Evolutionary conservation across 2,113 vertebrate genomes (phyloP), one percentile per base, ranked within the genome.

Genomic region (Scophthalmus maximus): DNA sequence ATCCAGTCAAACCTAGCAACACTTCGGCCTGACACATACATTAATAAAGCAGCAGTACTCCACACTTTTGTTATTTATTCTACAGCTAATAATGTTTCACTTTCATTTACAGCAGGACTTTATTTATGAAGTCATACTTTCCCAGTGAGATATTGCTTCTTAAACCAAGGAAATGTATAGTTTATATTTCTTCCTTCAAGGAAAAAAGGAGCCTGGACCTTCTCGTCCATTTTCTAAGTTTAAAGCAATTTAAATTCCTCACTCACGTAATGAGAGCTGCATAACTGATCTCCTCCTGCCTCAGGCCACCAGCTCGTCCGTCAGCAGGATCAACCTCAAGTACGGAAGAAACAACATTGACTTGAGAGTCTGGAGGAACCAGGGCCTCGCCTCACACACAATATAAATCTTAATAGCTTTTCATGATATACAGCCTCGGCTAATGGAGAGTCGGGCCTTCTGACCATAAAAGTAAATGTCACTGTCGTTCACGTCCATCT

Each of bases 381-480:
- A 1, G 36, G 58, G 29, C 69, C 59, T 29, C 47, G 36, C 64
- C 73, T 75, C 76, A 76, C 70, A 70, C 47, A 77, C 53, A 81
- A 73, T 82, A 82, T 83, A 81, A 88, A 92, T 81, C 66, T 44
- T 89, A 78, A 88, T 73, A 76, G 78, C 77, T 82, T 86, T 81
- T 63, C 68, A 76, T 78, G 78, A 83, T 83, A 83, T 50, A 85
- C 57, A 63, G 74, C 69, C 56, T 61, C 68, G 73, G 55, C 23
- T 83, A 88, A 78, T 82, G 46, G 72, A 87, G 67, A 55, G 65
- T 66, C 73, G 81, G 83, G 60, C 73, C 73, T 74, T 72, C 65
- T 73, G 66, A 64, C 62, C 58, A 70, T 86, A 86, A 90, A 89
- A 86, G 64, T 53, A 90, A 90, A 90, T 90, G 89, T 84, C 86